These are phyloP conservation scores for Pollenia angustigena DNA, from an alignment of 2,888 invertebrate species.

Conservation along the genomic window DNA sequence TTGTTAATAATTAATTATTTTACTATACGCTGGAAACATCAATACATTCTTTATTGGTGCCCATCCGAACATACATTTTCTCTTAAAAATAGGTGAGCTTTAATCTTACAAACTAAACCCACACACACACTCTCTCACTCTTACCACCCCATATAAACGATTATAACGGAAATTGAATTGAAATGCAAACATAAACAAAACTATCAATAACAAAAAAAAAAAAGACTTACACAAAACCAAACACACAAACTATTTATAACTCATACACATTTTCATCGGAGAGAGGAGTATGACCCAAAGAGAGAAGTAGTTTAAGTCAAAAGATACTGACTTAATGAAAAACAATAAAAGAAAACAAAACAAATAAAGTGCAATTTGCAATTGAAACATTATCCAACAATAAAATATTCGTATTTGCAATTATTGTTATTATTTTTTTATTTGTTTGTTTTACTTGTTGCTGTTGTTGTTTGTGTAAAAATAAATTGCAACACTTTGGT, in stretches of 20 bases:
- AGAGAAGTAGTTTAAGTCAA: not conserved
- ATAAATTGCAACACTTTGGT: conserved; percentile 58
- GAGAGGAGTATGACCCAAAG: not conserved
- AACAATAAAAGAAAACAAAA: conserved; percentile 12
- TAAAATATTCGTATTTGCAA: conserved; percentile 52
- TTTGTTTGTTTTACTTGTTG: conserved; percentile 13
- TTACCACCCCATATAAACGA: not conserved
- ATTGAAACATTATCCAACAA: conserved; percentile 63
- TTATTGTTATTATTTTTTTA: conserved; percentile 39
- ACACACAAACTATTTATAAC: not conserved
- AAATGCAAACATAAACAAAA: conserved; percentile 37
- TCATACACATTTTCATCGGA: not conserved
- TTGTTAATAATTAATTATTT: no score
- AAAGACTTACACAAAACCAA: not conserved
- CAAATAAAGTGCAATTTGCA: conserved; percentile 49
- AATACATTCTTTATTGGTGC: no score
- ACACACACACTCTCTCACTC: not conserved
- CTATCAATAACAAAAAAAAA: conserved; percentile 33
- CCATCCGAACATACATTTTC: not conserved
- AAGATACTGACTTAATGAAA: conserved; percentile 26
- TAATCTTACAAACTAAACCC: conserved; percentile 6
- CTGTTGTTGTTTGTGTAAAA: conserved; percentile 32
- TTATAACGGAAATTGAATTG: conserved; percentile 55
- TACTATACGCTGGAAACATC: no score
- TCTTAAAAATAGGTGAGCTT: not conserved